These are phyloP conservation scores for Chloebia gouldiae DNA, from an alignment of 2,113 vertebrate species.

Conservation along the genomic window DNA sequence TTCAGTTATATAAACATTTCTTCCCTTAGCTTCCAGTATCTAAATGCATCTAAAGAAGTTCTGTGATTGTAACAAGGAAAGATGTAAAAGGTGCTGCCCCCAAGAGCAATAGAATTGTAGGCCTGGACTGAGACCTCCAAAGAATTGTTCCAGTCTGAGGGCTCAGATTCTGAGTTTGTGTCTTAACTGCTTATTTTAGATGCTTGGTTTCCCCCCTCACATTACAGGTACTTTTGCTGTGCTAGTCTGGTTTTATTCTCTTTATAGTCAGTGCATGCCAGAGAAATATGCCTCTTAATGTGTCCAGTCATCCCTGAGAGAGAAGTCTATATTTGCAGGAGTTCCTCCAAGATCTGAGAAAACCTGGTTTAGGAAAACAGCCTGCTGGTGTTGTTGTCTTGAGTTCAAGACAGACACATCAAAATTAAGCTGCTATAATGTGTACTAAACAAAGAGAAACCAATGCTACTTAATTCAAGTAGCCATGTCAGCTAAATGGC, in stretches of 20 bases:
- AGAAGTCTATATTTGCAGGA: background rate
- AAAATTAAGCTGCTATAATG: background rate
- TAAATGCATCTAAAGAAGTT: conserved; percentile 2
- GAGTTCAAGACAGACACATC: background rate
- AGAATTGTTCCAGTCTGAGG: background rate
- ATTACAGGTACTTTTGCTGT: background rate
- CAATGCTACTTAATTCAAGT: background rate
- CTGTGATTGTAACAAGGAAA: background rate
- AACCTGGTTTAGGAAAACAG: background rate
- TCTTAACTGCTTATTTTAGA: background rate
- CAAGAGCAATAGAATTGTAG: background rate
- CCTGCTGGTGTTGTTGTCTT: background rate
- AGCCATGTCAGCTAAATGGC: background rate
- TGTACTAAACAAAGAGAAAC: background rate
- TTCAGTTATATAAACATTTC: background rate
- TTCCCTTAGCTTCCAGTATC: background rate
- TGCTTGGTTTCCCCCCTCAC: background rate
- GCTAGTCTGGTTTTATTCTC: background rate
- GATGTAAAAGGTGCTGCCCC: background rate
- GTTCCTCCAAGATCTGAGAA: background rate
- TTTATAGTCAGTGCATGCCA: too few relatives aligned
- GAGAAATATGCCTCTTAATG: background rate
- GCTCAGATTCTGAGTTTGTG: background rate
- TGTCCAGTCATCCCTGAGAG: background rate
- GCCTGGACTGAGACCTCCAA: background rate